phyloP scores from a whole-genome alignment of 1,140 invertebrate species.

The Atta texana region DNA sequence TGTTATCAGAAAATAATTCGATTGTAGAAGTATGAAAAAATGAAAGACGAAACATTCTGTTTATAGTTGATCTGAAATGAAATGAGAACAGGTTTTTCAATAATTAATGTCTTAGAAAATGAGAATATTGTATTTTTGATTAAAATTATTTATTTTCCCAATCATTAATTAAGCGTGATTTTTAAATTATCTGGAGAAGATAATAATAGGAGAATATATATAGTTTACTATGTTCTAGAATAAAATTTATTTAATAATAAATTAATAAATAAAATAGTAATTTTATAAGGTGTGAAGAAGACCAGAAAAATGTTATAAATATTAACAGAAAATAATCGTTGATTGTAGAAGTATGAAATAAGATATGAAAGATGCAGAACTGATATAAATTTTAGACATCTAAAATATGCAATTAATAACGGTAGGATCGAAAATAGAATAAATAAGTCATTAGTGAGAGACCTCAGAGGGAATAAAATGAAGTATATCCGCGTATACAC shows the following conservation, averaged over 20 bases:
- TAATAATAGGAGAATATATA: background rate
- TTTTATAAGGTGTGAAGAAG: background rate
- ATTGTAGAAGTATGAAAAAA: no score
- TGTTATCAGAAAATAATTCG: no score
- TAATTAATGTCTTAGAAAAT: no score
- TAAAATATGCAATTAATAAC: background rate
- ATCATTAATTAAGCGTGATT: background rate
- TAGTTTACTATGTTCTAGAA: background rate
- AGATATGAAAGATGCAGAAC: background rate
- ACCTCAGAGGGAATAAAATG: background rate
- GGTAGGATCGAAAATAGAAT: background rate
- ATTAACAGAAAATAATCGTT: background rate
- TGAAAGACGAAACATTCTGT: no score
- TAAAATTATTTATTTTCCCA: background rate
- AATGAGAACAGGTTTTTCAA: no score
- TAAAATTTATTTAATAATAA: background rate
- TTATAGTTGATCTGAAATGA: no score
- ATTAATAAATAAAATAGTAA: background rate
- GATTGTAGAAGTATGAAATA: background rate
- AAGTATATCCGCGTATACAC: background rate
- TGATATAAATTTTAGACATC: background rate
- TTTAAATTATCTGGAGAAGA: background rate
- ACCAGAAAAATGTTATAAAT: background rate
- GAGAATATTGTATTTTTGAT: background rate
- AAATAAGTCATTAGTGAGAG: background rate